Evolutionary conservation across 2,113 vertebrate genomes (phyloP).

Genomic region (Acanthisitta chloris): DNA sequence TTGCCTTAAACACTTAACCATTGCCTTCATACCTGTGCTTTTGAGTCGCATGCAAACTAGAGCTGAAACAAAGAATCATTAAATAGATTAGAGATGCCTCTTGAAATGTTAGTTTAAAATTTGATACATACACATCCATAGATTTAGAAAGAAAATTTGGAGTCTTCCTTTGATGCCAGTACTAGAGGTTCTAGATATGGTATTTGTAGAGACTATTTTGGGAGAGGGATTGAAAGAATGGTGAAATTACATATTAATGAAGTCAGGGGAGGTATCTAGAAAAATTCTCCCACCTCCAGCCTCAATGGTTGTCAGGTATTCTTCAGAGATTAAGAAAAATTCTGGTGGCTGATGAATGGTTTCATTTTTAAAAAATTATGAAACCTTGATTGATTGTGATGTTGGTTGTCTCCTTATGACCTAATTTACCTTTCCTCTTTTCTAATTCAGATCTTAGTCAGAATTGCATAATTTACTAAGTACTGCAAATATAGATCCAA

Average conservation of each 20-base stretch:
- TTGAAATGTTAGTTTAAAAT: background rate
- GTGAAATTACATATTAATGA: conserved; percentile 1
- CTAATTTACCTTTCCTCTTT: conserved; percentile 24
- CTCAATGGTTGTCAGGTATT: background rate
- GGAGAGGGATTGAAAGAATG: background rate
- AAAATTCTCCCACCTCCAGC: background rate
- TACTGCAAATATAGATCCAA: background rate
- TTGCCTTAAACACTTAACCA: background rate
- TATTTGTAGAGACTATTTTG: background rate
- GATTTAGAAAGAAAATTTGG: background rate
- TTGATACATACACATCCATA: background rate
- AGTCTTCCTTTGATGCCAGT: background rate
- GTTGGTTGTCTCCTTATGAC: background rate
- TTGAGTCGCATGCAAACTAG: background rate
- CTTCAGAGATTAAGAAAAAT: conserved; percentile 2
- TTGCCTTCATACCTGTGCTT: background rate
- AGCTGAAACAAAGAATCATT: background rate
- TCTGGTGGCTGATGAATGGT: background rate
- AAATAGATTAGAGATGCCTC: background rate
- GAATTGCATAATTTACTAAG: background rate
- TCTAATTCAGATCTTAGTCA: background rate
- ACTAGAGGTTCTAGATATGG: background rate
- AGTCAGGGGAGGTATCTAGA: conserved; percentile 2
- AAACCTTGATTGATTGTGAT: background rate
- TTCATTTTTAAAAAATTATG: background rate